Evolutionary conservation across 2,113 vertebrate species (phyloP).

Genomic region (Suricata suricatta): DNA sequence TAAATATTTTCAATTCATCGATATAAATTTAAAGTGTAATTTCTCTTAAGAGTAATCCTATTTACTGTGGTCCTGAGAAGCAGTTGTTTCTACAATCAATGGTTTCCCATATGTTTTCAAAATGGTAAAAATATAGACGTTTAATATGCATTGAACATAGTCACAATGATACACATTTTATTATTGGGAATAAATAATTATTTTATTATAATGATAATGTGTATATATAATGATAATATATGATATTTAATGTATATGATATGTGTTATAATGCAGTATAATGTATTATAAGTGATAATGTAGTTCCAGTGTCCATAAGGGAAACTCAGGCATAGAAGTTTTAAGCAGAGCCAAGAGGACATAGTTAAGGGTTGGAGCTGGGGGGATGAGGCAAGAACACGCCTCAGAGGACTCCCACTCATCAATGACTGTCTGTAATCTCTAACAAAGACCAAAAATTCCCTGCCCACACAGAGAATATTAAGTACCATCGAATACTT

Average conservation of each 20-base stretch:
- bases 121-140: neutral
- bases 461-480: neutral
- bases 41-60: neutral
- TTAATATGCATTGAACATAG: neutral
- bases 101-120: neutral
- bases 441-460: accelerated
- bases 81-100: neutral
- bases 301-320: neutral
- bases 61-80: neutral
- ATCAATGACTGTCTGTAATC: accelerated
- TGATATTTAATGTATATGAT: no score
- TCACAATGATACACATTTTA: neutral
- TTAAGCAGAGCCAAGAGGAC: no score
- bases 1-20: neutral
- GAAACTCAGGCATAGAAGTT: neutral
- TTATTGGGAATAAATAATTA: neutral
- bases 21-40: neutral
- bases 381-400: accelerated
- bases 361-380: accelerated
- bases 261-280: no score
- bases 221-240: no score
- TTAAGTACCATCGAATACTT: accelerated
- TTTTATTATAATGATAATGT: neutral
- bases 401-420: accelerated
- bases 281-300: neutral